A percentile compares a stretch with the other conserved stretches of the same genome.
phyloP scores from a whole-genome alignment of 2,888 invertebrate genomes.

The Blomia tropicalis region DNA sequence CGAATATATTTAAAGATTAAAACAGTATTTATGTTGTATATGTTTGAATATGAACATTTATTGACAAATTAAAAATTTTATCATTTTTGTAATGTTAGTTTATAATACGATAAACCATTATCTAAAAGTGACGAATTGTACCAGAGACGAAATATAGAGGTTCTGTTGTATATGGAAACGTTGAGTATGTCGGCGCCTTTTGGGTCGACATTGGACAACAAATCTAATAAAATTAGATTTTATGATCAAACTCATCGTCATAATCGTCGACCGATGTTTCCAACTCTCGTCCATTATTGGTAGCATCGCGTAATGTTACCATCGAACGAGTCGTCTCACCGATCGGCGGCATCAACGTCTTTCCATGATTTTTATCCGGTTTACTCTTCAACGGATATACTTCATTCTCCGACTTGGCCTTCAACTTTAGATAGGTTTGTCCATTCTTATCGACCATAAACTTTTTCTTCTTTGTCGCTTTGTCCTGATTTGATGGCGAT shows the following conservation, averaged over 20 bases:
- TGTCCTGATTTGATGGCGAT: neutral
- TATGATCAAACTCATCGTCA: slow-evolving; percentile 1
- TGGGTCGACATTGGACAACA: no score
- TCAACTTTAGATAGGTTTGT: neutral
- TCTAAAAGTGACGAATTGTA: no score
- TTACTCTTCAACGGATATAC: neutral
- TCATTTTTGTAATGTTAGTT: no score
- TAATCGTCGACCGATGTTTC: slow-evolving; percentile 11
- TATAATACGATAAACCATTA: no score
- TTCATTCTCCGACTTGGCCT: slow-evolving; percentile 8
- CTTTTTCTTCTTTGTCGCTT: neutral
- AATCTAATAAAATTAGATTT: no score
- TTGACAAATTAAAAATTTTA: no score
- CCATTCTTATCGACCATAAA: slow-evolving; percentile 4
- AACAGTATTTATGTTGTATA: no score
- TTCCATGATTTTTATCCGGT: neutral
- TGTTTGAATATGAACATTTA: no score
- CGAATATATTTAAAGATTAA: no score
- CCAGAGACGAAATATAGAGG: no score
- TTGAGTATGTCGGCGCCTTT: no score
- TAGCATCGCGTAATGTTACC: neutral
- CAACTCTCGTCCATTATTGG: neutral
- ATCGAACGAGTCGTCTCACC: slow-evolving; percentile 6
- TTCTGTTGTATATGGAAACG: no score
- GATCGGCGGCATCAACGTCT: neutral